These are phyloP conservation scores for Myotis lucifugus DNA, from an alignment of 2,113 vertebrate genomes.

Conservation along the genomic window DNA sequence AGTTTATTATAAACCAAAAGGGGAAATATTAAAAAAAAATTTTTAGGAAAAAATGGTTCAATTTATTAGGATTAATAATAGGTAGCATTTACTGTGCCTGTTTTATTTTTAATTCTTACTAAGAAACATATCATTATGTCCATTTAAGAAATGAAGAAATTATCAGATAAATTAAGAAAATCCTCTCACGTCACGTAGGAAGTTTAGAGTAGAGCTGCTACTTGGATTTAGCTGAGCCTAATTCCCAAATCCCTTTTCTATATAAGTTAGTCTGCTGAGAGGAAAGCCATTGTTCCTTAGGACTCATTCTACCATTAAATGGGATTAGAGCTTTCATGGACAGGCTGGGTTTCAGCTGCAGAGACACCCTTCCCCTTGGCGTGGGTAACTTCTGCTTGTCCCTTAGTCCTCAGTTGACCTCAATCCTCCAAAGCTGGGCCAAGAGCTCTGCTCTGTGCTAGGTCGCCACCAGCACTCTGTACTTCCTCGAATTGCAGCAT, in stretches of 20 bases:
- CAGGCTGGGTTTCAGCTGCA: background rate
- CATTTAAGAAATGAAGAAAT: background rate
- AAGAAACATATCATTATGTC: background rate
- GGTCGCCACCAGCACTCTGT: background rate
- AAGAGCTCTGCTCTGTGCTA: background rate
- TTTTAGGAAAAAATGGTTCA: background rate
- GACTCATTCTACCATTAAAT: background rate
- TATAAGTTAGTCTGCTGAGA: background rate
- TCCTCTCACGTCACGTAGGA: background rate
- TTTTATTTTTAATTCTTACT: slow-evolving; percentile 22
- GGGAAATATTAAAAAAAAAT: background rate
- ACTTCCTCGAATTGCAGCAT: rapidly evolving
- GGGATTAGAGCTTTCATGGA: background rate
- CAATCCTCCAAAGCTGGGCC: background rate
- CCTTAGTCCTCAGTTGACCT: no score
- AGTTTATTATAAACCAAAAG: background rate
- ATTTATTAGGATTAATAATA: background rate
- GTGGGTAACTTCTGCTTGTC: no score
- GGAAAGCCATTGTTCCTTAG: background rate
- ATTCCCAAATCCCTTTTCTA: background rate
- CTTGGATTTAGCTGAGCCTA: background rate
- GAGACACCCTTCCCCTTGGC: background rate
- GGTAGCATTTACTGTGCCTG: background rate
- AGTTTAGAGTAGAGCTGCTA: background rate
- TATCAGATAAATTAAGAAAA: background rate